phyloP scores from a whole-genome alignment of 2,113 vertebrate genomes.

The Elachura formosa region DNA sequence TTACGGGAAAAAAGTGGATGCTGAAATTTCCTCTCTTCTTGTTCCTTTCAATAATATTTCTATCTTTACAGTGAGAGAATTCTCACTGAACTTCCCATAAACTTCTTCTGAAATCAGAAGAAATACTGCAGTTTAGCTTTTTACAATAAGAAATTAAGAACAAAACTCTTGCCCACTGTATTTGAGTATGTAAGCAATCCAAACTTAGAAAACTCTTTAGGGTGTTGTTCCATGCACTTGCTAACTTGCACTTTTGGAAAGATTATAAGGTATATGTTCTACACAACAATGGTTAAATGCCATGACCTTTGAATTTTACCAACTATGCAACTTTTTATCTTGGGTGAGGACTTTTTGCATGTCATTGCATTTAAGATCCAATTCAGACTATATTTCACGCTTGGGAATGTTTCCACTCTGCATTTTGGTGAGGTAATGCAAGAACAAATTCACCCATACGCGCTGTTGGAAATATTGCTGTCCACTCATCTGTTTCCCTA shows the following conservation, averaged over 20 bases:
- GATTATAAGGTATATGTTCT: neutral
- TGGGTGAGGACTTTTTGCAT: neutral
- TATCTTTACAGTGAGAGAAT: neutral
- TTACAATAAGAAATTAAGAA: neutral
- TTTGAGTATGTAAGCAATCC: neutral
- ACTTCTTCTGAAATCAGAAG: neutral
- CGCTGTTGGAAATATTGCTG: fast-evolving
- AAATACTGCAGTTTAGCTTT: neutral
- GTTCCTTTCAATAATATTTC: neutral
- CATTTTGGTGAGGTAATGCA: neutral
- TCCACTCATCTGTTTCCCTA: neutral
- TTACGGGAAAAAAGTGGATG: neutral
- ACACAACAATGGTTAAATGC: neutral
- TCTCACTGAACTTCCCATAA: neutral
- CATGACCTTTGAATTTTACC: neutral
- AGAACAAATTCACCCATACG: neutral
- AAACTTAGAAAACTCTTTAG: neutral
- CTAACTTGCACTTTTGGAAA: neutral
- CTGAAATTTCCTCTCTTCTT: neutral
- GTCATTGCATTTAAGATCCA: neutral
- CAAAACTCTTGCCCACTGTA: neutral
- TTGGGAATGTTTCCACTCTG: neutral
- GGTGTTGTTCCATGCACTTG: neutral
- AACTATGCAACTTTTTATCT: neutral
- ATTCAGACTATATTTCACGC: neutral